A percentile compares a stretch with the other conserved stretches of the same genome.
These are phyloP conservation scores for Palythoa heliodiscus DNA, from an alignment of 92 coral and sea anemone species.

Conservation along the genomic window DNA sequence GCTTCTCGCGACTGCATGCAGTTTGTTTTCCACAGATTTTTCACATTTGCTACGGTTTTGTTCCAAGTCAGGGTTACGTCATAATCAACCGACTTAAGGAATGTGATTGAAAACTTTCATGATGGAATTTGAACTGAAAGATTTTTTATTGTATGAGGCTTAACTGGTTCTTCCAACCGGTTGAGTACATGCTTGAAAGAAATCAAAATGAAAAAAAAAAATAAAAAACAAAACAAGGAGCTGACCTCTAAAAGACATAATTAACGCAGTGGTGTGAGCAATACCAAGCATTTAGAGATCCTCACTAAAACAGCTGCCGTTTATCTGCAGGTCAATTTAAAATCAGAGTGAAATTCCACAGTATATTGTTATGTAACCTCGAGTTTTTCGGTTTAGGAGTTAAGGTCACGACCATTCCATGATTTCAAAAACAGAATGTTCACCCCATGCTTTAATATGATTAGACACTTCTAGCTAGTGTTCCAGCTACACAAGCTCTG, in stretches of 20 bases:
- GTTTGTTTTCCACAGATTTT: too few species aligned
- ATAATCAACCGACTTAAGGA: too few species aligned
- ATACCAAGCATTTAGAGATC: background rate
- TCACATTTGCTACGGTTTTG: too few species aligned
- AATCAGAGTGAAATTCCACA: background rate
- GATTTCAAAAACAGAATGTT: slow-evolving; percentile 10
- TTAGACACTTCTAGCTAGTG: background rate
- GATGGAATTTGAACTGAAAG: too few species aligned
- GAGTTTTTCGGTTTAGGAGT: background rate
- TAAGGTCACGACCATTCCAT: background rate
- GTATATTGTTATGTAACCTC: background rate
- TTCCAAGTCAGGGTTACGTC: too few species aligned
- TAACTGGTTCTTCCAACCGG: too few species aligned
- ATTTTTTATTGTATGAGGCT: too few species aligned
- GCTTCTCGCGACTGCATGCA: too few species aligned
- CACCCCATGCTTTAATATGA: background rate
- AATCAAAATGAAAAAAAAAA: background rate
- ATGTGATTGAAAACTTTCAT: too few species aligned
- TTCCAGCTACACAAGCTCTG: background rate
- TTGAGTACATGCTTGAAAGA: background rate
- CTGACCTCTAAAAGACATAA: background rate
- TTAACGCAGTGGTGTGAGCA: background rate
- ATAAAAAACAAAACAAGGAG: background rate
- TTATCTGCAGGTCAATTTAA: background rate
- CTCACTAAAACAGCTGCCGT: background rate